Evolutionary conservation across 2,888 invertebrate genomes (phyloP), one percentile per base, ranked within the genome.

Genomic region (Dolichomitus sp.): DNA sequence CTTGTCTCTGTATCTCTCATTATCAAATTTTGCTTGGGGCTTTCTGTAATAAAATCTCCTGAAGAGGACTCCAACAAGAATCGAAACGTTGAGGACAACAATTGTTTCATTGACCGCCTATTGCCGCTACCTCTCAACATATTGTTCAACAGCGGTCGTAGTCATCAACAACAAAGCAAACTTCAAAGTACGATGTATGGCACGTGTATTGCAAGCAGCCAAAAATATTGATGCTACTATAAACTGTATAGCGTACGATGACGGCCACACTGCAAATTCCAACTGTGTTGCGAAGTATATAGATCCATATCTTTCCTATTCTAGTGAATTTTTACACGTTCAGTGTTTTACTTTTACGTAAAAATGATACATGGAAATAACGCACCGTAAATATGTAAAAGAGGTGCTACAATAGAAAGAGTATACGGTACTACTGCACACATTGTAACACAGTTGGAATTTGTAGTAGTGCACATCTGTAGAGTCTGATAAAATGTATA

Each of bases 151-250:
- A 48, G 48, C 48, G 14, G 14, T 48, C 48, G 48, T 17, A n/a
- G 6, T 48, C 4, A 48, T 48, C n/a, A n/a, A n/a, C 48, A n/a
- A 48, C 14, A 17, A n/a, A n/a, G n/a, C n/a, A n/a, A n/a, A n/a
- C n/a, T 61, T 61, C 17, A 61, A 61, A 61, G 19, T 12, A 30
- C 11, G 9, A 59, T 59, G 12, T 59, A 61, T 19, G 12, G 19
- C 7, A 57, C 30, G 14, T n/a, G n/a, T 57, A 33, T 33, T 14
- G n/a, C 30, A 33, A 57, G 30, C 4, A 6, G 3, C 54, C 14
- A 54, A 54, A 54, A 14, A 54, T 12, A 27, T 54, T 54, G 54
- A 27, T 54, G 27, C 54, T 54, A 9, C 54, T 27, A 14, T 54
- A 54, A 11, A 30, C 14, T 23, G 23, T 14, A 54, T 30, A 54